phyloP scores from a whole-genome alignment of 1,140 invertebrate genomes.

The Bombus waltoni region DNA sequence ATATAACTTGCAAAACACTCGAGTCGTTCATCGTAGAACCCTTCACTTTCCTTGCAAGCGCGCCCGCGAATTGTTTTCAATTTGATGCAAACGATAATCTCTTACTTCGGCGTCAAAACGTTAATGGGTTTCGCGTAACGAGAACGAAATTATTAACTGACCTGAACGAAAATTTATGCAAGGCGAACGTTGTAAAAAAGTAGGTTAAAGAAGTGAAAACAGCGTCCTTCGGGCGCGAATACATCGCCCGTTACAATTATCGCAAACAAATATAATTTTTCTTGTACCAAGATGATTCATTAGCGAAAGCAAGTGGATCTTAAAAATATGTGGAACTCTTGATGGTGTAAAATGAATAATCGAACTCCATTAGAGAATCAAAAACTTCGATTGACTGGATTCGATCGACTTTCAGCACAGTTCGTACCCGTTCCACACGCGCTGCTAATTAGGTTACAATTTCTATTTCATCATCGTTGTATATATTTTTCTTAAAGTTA shows the following conservation, averaged over 20 bases:
- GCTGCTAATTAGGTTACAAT: not conserved
- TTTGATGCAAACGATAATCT: conserved; percentile 33
- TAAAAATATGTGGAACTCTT: no score
- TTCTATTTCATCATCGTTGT: not conserved
- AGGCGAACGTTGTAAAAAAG: conserved; percentile 28
- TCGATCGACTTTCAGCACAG: not conserved
- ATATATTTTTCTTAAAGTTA: not conserved
- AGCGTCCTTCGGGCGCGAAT: conserved; percentile 24
- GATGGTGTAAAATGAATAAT: not conserved
- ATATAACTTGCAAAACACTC: conserved; percentile 7
- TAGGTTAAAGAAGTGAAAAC: conserved; percentile 41
- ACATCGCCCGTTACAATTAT: conserved; percentile 12
- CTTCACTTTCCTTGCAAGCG: not conserved
- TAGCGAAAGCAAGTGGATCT: not conserved
- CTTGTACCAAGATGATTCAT: conserved; percentile 4
- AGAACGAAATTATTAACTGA: conserved; percentile 36
- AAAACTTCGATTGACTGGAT: not conserved
- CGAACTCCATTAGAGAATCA: not conserved
- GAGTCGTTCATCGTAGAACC: not conserved
- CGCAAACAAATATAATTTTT: conserved; percentile 32
- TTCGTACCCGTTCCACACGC: not conserved
- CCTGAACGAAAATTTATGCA: conserved; percentile 22
- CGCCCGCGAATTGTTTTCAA: conserved; percentile 8
- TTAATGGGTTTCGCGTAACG: conserved; percentile 29
- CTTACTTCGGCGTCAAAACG: conserved; percentile 18